Conservation (phyloP, 2,888 invertebrate species). For the Macroteleia sp. region DNA sequence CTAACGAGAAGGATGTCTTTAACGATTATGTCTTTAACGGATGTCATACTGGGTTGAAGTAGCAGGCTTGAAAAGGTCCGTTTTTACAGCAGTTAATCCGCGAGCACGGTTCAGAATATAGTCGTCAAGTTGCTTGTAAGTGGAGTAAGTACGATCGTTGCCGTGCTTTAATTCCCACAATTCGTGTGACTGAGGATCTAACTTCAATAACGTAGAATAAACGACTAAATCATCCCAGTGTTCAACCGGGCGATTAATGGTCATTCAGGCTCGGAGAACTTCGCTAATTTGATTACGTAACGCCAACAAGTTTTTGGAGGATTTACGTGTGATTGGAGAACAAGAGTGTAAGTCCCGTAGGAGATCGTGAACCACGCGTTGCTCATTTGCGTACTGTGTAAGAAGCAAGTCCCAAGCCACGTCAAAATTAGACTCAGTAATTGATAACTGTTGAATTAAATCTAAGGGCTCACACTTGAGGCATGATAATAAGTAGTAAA, state of each 20-base stretch:
- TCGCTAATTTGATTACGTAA: not conserved
- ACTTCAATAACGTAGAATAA: not conserved
- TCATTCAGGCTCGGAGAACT: not conserved
- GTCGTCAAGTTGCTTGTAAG: not conserved
- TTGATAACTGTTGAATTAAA: conserved; percentile 4
- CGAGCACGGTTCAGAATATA: not conserved
- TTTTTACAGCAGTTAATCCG: too few species aligned
- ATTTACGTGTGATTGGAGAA: not conserved
- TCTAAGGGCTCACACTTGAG: not conserved
- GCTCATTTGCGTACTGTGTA: conserved; percentile 1
- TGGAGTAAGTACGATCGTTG: not conserved
- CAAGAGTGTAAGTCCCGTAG: not conserved
- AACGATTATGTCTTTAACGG: too few species aligned
- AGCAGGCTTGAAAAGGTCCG: too few species aligned
- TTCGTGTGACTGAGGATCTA: conserved; percentile 1
- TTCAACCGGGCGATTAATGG: not conserved
- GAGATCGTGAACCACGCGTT: not conserved
- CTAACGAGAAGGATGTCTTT: too few species aligned
- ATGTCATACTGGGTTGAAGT: too few species aligned
- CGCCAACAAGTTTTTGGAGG: not conserved
- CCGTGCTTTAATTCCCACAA: conserved; percentile 5
- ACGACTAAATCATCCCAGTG: conserved; percentile 2
- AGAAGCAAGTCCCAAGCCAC: conserved; percentile 9
- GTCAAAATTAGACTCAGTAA: conserved; percentile 4
- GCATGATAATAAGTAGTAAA: conserved; percentile 8